Evolutionary conservation across 2,797 vertebrate genomes (phyloP).

Genomic region (Eremophila alpestris): DNA sequence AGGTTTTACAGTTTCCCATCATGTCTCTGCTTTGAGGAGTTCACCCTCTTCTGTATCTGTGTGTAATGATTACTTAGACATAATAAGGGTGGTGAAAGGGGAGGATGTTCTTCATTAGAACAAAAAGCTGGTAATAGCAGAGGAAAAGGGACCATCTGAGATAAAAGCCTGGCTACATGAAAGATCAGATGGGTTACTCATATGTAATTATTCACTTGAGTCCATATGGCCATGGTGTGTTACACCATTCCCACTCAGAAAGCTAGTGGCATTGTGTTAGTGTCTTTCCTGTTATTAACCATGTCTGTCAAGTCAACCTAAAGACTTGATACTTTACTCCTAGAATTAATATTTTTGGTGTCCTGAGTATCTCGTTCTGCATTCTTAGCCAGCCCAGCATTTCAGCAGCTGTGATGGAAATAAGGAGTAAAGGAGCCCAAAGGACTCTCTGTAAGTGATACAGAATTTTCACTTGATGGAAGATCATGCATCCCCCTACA

Average conservation of each 20-base stretch:
- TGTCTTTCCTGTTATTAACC: constrained; percentile 9
- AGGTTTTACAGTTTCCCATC: not conserved
- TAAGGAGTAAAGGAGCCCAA: not conserved
- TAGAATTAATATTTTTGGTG: not conserved
- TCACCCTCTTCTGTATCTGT: not conserved
- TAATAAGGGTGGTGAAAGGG: not conserved
- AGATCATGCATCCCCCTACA: not conserved
- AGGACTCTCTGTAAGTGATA: not conserved
- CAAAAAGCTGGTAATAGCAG: constrained; percentile 38
- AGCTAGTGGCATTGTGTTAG: not conserved
- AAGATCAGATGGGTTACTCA: constrained; percentile 53
- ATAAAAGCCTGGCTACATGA: constrained; percentile 36
- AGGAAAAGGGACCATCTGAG: constrained; percentile 33
- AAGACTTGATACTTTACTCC: not conserved
- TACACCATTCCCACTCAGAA: not conserved
- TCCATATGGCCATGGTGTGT: constrained; percentile 7
- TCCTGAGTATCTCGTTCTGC: not conserved
- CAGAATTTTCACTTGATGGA: not conserved
- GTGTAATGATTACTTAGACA: constrained; percentile 21
- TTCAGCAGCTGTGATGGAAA: not conserved
- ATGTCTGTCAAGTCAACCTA: not conserved
- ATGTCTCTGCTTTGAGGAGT: constrained; percentile 7
- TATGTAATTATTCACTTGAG: constrained; percentile 25
- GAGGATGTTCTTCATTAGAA: constrained; percentile 41
- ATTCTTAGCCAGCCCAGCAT: not conserved